A percentile compares a stretch with the other conserved stretches of the same genome.
Evolutionary conservation across 92 coral and sea anemone genomes (phyloP).

Genomic region (Muricea muricata): DNA sequence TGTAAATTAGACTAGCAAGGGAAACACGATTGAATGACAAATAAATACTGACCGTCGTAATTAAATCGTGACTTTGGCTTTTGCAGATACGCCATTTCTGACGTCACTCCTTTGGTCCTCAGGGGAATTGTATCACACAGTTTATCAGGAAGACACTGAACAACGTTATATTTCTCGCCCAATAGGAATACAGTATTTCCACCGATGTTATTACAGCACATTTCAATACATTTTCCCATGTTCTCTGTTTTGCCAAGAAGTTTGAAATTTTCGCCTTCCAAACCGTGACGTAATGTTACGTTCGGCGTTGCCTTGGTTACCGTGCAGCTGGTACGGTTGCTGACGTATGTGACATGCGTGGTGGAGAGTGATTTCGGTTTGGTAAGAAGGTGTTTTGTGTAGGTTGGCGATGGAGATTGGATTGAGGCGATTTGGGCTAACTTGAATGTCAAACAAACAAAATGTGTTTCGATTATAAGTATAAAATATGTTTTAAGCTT

Average conservation of each 20-base stretch:
- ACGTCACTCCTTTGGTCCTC: background rate
- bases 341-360: constrained; percentile 18
- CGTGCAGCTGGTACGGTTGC: constrained; percentile 35
- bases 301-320: constrained; percentile 21
- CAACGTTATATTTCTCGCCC: constrained; percentile 89
- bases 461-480: too few relatives aligned
- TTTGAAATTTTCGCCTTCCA: constrained; percentile 85
- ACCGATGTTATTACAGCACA: constrained; percentile 75
- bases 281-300: constrained; percentile 91
- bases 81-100: constrained; percentile 35
- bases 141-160: constrained; percentile 78
- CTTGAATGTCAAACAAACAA: too few relatives aligned
- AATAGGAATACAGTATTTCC: constrained; percentile 94
- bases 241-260: constrained; percentile 87
- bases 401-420: background rate
- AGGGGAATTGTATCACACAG: constrained; percentile 68
- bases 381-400: background rate
- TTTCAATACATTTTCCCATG: constrained; percentile 80
- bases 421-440: constrained; percentile 25
- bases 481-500: too few relatives aligned
- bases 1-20: too few relatives aligned
- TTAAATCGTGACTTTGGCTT: constrained; percentile 32
- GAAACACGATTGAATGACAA: background rate
- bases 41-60: constrained; percentile 13
- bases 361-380: background rate